These are phyloP conservation scores for Tursiops truncatus DNA, from an alignment of 2,113 vertebrate genomes.

Conservation along the genomic window DNA sequence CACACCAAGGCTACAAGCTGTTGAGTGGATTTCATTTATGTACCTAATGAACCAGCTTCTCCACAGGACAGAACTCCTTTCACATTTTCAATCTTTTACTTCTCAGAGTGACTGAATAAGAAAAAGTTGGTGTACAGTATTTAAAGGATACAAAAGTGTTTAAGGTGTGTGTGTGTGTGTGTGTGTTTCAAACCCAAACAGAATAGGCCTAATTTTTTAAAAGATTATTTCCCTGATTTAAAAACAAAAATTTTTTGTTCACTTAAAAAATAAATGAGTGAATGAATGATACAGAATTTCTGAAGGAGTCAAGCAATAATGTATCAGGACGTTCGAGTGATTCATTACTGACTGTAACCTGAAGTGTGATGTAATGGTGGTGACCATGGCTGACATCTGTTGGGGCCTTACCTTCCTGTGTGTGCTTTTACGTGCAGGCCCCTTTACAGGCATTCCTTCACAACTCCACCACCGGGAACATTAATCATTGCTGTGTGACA, in stretches of 20 bases:
- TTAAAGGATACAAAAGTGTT: neutral
- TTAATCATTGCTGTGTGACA: rapidly evolving
- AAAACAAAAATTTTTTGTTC: too few species aligned
- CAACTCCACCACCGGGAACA: rapidly evolving
- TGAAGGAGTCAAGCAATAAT: rapidly evolving
- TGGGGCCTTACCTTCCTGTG: neutral
- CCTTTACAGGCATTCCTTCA: rapidly evolving
- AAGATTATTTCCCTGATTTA: too few species aligned
- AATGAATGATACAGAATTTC: neutral
- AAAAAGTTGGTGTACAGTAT: rapidly evolving
- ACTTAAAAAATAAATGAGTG: too few species aligned
- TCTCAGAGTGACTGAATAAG: too few species aligned
- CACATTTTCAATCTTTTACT: neutral
- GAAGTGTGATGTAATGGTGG: neutral
- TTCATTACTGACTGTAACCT: too few species aligned
- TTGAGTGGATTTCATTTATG: neutral
- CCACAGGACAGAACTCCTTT: neutral
- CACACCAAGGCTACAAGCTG: too few species aligned
- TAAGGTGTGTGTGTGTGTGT: too few species aligned
- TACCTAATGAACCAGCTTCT: neutral
- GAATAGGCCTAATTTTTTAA: too few species aligned
- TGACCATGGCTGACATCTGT: rapidly evolving
- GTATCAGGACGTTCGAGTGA: neutral
- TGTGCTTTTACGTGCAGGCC: rapidly evolving
- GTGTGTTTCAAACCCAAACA: too few species aligned